Percentiles rank a stretch among this genome's conserved stretches.
phyloP scores from a whole-genome alignment of 2,888 invertebrate genomes.

The Bruchidius siliquastri region DNA sequence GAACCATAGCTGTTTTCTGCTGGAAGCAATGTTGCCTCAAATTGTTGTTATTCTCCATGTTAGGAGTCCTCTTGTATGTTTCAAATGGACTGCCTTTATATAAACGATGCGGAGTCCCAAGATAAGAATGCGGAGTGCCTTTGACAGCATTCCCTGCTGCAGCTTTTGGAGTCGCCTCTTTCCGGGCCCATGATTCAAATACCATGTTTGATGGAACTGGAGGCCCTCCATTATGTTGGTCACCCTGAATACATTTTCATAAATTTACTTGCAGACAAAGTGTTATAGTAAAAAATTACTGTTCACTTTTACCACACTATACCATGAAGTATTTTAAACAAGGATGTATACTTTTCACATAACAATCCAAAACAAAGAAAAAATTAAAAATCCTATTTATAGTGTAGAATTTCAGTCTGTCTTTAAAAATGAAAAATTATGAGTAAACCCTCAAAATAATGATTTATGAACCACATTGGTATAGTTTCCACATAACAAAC shows the following conservation, averaged over 20 bases:
- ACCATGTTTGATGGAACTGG: conserved; percentile 18
- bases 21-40: conserved; percentile 61
- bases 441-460: too few species aligned
- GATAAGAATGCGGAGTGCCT: background rate
- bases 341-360: too few species aligned
- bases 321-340: too few species aligned
- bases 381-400: too few species aligned
- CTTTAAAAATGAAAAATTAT: too few species aligned
- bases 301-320: too few species aligned
- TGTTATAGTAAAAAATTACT: too few species aligned
- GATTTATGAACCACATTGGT: too few species aligned
- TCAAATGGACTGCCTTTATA: conserved; percentile 16
- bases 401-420: too few species aligned
- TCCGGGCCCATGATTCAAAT: conserved; percentile 24
- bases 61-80: conserved; percentile 21
- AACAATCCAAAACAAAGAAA: too few species aligned
- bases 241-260: background rate
- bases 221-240: conserved; percentile 3
- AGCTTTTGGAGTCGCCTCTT: conserved; percentile 4
- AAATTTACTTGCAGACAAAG: too few species aligned
- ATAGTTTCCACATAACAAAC: too few species aligned
- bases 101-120: background rate
- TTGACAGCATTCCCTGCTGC: background rate
- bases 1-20: conserved; percentile 71
- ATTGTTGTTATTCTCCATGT: conserved; percentile 18